Evolutionary conservation across 2,797 vertebrate genomes (phyloP).

Genomic region (Masticophis lateralis): DNA sequence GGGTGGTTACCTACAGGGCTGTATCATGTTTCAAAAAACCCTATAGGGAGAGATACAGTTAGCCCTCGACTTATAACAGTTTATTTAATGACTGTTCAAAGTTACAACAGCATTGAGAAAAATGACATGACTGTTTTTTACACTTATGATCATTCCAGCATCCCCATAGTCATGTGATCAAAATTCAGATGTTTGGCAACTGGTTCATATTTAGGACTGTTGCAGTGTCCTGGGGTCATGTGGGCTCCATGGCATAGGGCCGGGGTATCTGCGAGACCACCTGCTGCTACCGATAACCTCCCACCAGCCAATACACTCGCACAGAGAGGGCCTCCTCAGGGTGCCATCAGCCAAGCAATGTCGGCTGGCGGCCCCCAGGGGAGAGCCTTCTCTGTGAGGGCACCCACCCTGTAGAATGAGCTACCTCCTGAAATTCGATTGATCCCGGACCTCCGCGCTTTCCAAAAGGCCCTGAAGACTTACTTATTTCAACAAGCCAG

Average conservation of each 20-base stretch:
- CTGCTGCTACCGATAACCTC: too few relatives aligned
- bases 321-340: too few relatives aligned
- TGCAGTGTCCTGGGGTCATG: background rate
- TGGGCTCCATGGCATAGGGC: background rate
- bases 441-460: too few relatives aligned
- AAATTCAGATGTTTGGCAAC: background rate
- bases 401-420: too few relatives aligned
- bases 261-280: too few relatives aligned
- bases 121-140: background rate
- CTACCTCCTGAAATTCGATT: too few relatives aligned
- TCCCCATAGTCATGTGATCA: background rate
- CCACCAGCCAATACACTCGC: too few relatives aligned
- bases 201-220: background rate
- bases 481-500: too few relatives aligned
- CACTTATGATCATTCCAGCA: background rate
- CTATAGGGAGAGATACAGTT: background rate
- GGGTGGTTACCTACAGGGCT: background rate
- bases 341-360: too few relatives aligned
- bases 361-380: too few relatives aligned
- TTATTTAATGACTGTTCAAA: background rate
- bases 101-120: background rate
- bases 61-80: background rate
- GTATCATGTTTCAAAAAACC: background rate
- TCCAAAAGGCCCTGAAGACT: too few relatives aligned
- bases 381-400: too few relatives aligned